Conservation (phyloP, 2,113 vertebrate genomes). For the Aramus guarauna region DNA sequence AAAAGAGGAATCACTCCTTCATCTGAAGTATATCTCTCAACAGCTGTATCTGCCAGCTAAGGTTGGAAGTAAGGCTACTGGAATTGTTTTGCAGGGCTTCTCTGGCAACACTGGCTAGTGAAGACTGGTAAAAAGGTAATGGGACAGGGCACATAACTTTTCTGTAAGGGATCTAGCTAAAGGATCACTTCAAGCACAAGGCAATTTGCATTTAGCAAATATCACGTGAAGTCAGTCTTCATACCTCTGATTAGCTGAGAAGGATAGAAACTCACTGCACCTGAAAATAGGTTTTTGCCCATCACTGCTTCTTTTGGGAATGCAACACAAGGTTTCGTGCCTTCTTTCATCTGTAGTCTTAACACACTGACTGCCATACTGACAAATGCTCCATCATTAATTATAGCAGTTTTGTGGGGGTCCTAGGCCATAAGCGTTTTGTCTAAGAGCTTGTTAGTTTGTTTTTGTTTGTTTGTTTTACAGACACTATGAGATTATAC, state of each 20-base stretch:
- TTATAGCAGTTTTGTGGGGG: background rate
- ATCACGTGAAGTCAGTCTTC: background rate
- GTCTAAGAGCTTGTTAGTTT: background rate
- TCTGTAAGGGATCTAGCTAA: background rate
- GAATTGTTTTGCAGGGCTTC: background rate
- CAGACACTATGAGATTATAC: background rate
- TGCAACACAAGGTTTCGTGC: background rate
- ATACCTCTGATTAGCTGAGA: background rate
- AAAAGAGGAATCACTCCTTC: background rate
- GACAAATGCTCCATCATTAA: background rate
- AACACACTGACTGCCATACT: background rate
- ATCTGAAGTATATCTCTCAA: background rate
- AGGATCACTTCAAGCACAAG: background rate
- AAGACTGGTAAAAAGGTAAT: background rate
- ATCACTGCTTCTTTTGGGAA: background rate
- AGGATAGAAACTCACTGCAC: background rate
- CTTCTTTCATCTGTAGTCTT: background rate
- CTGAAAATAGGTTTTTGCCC: background rate
- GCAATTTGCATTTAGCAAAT: background rate
- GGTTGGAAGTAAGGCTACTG: background rate
- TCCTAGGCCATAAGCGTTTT: background rate
- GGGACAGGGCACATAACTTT: background rate
- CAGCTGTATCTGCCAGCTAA: background rate
- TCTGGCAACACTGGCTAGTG: background rate
- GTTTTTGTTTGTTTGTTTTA: background rate